Evolutionary conservation across 2,113 vertebrate genomes (phyloP), one percentile per base, ranked within the genome.

Genomic region (Ictidomys tridecemlineatus): DNA sequence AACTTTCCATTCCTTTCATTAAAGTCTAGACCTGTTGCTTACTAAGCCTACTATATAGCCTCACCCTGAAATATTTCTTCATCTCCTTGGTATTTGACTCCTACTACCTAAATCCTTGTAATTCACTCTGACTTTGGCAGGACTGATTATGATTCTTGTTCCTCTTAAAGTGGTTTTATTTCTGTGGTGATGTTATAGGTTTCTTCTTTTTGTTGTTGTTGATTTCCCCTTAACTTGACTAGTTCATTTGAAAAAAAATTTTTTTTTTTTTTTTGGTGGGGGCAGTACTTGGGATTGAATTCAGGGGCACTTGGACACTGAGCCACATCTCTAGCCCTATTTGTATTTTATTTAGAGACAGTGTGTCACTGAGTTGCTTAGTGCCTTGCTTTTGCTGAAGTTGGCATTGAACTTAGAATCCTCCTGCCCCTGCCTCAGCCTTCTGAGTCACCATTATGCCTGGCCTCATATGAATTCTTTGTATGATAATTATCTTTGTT

Each of bases 121-220:
- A 58, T 45, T 89, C 24, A n/a, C 51, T 91, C 28, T 79, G 4
- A 20, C 32, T 89, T 92, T 85, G 85, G 24, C 51, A 91, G 20
- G 32, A 78, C 72, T 92, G 26, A 72, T 63, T 89, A 45, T 85
- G 37, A 93, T 96, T 89, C 28, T 85, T 93, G 13, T 63, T 91
- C 67, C 79, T 74, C 85, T 67, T 96, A 58, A 91, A 48, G 65
- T 67, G 18, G 3, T 85, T 93, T 94, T 92, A 76, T 95, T 94
- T 96, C 42, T 80, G 4, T 61, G 74, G 28, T 56, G 48, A 32
- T 92, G 42, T 85, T 91, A 78, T 16, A 8, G 22, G 79, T 94
- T 94, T 74, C 34, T 69, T 51, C 48, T 79, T 28, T 24, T 4
- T 51, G 34, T 45, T 30, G 34, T 42, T 28, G 53, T 22, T 32